Conservation (phyloP, 2,797 vertebrate genomes). For the Chrysocyon brachyurus region DNA sequence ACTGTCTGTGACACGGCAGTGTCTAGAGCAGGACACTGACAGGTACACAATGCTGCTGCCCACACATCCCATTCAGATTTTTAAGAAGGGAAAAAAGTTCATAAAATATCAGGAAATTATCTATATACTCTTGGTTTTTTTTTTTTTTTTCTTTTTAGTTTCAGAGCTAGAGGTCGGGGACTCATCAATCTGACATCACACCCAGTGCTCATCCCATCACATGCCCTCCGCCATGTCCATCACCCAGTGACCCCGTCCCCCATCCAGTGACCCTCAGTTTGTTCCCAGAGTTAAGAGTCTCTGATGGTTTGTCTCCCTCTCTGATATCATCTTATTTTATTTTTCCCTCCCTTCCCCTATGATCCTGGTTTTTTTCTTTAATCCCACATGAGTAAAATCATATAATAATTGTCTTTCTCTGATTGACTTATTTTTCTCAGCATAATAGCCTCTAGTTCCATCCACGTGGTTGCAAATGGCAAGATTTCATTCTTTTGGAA, state of each 20-base stretch:
- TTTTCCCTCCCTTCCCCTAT: background rate
- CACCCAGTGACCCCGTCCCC: background rate
- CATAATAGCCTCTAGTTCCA: background rate
- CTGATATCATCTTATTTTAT: background rate
- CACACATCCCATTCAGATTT: background rate
- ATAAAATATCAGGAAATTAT: background rate
- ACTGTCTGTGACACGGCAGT: accelerated
- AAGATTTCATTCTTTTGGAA: background rate
- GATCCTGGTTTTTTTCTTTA: background rate
- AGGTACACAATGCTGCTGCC: accelerated
- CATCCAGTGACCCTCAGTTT: background rate
- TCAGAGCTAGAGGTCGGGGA: background rate
- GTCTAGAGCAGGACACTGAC: background rate
- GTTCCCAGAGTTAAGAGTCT: background rate
- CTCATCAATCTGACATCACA: background rate
- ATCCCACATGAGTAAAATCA: background rate
- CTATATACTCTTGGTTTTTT: too few species aligned
- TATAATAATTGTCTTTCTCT: background rate
- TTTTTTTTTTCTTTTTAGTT: background rate
- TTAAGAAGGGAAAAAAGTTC: background rate
- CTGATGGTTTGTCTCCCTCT: background rate
- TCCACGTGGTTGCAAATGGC: background rate
- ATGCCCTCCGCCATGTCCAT: background rate
- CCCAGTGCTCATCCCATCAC: background rate
- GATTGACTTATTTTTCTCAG: accelerated